Conservation (phyloP, 2,888 invertebrate genomes). For the Cabera pusaria region DNA sequence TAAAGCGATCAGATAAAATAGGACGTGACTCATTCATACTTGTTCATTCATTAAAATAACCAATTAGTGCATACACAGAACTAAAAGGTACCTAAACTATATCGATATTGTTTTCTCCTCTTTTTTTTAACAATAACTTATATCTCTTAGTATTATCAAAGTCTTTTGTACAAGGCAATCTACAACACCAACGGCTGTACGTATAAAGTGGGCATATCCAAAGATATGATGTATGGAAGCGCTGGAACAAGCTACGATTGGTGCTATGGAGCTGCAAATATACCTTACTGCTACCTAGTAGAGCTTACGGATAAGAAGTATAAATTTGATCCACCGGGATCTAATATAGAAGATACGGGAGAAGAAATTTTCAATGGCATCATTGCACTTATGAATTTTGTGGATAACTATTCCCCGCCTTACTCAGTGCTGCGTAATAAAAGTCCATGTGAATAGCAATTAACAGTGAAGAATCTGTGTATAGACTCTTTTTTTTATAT, state of each 20-base stretch:
- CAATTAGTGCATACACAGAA: no score
- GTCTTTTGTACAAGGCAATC: slow-evolving; percentile 59
- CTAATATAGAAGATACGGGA: slow-evolving; percentile 65
- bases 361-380: slow-evolving; percentile 60
- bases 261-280: slow-evolving; percentile 60
- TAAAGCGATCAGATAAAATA: no score
- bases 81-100: no score
- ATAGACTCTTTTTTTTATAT: no score
- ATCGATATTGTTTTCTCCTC: no score
- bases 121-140: no score
- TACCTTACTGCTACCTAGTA: slow-evolving; percentile 70
- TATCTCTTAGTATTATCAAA: no score
- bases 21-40: no score
- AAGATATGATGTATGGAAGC: slow-evolving; percentile 70
- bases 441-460: neutral
- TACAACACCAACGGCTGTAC: slow-evolving; percentile 58
- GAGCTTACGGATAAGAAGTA: slow-evolving; percentile 67
- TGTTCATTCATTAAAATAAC: no score
- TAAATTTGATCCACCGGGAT: slow-evolving; percentile 60
- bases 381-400: slow-evolving; percentile 63
- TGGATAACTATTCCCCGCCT: slow-evolving; percentile 45
- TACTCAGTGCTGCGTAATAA: slow-evolving; percentile 10
- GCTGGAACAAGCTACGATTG: slow-evolving; percentile 71
- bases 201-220: slow-evolving; percentile 71
- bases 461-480: neutral